These are phyloP conservation scores for Pitta sordida DNA, from an alignment of 2,113 vertebrate species.

Conservation along the genomic window DNA sequence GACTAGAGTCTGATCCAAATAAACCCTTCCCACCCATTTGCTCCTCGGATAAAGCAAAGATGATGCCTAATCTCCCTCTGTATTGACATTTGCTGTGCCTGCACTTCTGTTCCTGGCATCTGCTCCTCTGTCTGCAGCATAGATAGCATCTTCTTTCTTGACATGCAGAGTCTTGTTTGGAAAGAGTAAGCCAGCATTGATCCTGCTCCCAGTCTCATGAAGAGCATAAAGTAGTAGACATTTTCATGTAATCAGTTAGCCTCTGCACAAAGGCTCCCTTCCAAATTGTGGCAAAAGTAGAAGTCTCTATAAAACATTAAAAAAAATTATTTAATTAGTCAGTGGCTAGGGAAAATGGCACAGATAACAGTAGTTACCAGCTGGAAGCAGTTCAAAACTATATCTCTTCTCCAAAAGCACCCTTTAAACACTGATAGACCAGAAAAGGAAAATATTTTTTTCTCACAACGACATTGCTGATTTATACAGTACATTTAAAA, in stretches of 20 bases:
- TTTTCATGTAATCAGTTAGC: not conserved
- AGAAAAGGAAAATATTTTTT: not conserved
- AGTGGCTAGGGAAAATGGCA: not conserved
- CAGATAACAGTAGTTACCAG: not conserved
- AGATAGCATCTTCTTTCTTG: not conserved
- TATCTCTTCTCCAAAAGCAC: not conserved
- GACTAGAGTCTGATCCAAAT: not conserved
- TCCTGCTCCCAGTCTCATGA: not conserved
- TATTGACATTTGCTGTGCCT: not conserved
- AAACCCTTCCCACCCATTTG: not conserved
- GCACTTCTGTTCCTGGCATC: not conserved
- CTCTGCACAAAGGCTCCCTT: not conserved
- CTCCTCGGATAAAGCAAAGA: not conserved
- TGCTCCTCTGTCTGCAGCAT: accelerated
- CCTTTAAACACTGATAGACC: not conserved
- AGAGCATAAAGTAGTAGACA: not conserved
- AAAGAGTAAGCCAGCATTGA: not conserved
- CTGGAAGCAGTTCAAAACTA: not conserved
- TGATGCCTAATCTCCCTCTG: not conserved
- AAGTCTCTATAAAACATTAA: not conserved
- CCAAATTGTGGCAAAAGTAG: not conserved
- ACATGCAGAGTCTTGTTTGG: not conserved
- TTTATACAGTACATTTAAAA: not conserved
- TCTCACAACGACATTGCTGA: not conserved
- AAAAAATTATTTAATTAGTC: not conserved